These are phyloP conservation scores for Bemisia tabaci DNA, from an alignment of 1,140 invertebrate genomes.

Conservation along the genomic window DNA sequence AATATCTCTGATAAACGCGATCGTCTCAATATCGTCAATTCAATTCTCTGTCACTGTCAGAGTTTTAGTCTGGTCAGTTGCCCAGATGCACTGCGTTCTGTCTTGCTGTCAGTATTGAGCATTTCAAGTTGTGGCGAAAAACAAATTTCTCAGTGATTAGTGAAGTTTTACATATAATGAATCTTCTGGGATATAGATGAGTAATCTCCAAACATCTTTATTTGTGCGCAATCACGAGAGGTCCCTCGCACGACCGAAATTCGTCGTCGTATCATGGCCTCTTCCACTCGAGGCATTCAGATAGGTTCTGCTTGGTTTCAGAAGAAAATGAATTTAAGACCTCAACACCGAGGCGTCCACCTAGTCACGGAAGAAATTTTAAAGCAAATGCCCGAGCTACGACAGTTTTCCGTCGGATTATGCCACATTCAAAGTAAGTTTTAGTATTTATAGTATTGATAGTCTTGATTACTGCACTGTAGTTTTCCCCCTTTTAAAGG, in stretches of 20 bases:
- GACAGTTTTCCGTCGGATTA: conserved; percentile 82
- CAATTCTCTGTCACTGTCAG: too few relatives aligned
- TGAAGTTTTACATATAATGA: neutral
- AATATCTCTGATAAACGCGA: too few relatives aligned
- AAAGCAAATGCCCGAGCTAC: conserved; percentile 79
- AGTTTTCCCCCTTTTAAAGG: too few relatives aligned
- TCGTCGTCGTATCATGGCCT: conserved; percentile 53
- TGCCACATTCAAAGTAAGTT: conserved; percentile 91
- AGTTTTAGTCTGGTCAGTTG: too few relatives aligned
- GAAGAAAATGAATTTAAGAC: conserved; percentile 85
- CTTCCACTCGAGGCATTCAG: conserved; percentile 72
- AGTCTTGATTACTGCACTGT: too few relatives aligned
- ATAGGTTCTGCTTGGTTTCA: conserved; percentile 92
- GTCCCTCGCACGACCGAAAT: neutral
- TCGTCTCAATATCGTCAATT: too few relatives aligned
- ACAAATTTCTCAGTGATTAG: too few relatives aligned
- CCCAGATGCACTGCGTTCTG: too few relatives aligned
- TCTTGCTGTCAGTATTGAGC: too few relatives aligned
- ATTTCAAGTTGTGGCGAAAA: too few relatives aligned
- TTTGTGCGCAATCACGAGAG: neutral
- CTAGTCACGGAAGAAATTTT: conserved; percentile 90
- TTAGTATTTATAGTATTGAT: neutral
- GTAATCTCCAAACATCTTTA: neutral
- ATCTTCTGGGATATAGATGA: neutral
- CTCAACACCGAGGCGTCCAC: conserved; percentile 87